These are phyloP conservation scores for Drosophila prolongata DNA, from an alignment of 2,888 invertebrate genomes.

Conservation along the genomic window DNA sequence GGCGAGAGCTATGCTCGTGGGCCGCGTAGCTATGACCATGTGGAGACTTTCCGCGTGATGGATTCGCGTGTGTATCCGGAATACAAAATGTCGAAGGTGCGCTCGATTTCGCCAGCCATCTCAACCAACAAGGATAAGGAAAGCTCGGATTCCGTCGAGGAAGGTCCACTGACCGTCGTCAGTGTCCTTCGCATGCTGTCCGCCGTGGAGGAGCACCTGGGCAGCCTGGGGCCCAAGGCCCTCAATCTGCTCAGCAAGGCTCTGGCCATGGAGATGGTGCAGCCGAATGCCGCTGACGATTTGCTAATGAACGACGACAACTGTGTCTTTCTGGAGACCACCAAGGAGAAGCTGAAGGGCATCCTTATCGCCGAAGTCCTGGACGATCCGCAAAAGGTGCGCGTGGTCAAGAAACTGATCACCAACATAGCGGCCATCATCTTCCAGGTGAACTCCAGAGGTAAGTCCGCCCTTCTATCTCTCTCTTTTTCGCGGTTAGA, in stretches of 20 bases:
- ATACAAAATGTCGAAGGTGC: slow-evolving; percentile 69
- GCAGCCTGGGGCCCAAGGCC: slow-evolving; percentile 93
- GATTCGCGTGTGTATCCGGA: slow-evolving; percentile 82
- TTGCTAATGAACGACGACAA: slow-evolving; percentile 90
- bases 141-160: slow-evolving; percentile 78
- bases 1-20: slow-evolving; percentile 46
- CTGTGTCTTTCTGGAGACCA: slow-evolving; percentile 92
- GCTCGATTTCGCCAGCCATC: slow-evolving; percentile 28
- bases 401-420: slow-evolving; percentile 90
- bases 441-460: slow-evolving; percentile 87
- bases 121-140: slow-evolving; percentile 57
- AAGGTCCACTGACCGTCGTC: slow-evolving; percentile 86
- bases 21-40: slow-evolving; percentile 49
- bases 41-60: slow-evolving; percentile 76
- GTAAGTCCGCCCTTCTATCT: slow-evolving; percentile 71
- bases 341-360: slow-evolving; percentile 93
- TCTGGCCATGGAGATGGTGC: slow-evolving; percentile 90
- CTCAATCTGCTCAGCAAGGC: slow-evolving; percentile 91
- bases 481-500: slow-evolving; percentile 8
- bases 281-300: slow-evolving; percentile 90
- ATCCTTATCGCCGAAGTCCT: slow-evolving; percentile 90
- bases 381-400: slow-evolving; percentile 86
- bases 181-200: slow-evolving; percentile 90
- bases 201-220: slow-evolving; percentile 92
- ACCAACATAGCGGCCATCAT: slow-evolving; percentile 91